These are phyloP conservation scores for Phocides pigmalion DNA, from an alignment of 1,140 invertebrate genomes.

Conservation along the genomic window DNA sequence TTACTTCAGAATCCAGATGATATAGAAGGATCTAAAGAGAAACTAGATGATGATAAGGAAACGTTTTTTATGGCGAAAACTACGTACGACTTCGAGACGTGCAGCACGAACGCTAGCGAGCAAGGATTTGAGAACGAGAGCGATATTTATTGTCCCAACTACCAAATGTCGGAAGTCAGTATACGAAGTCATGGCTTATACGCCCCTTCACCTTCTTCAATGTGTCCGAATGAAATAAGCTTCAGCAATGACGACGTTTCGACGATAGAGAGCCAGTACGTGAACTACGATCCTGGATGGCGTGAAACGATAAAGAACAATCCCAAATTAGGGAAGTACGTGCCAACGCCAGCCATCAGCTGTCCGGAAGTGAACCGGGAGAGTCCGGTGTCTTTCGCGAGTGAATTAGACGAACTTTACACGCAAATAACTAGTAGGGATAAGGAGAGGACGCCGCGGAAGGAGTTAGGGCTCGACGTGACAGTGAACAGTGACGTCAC, in stretches of 20 bases:
- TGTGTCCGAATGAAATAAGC: slow-evolving; percentile 82
- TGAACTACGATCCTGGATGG: slow-evolving; percentile 79
- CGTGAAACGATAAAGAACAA: slow-evolving; percentile 76
- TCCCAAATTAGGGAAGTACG: slow-evolving; percentile 74
- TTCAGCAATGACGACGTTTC: slow-evolving; percentile 81
- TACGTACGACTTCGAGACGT: slow-evolving; percentile 82
- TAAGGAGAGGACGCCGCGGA: slow-evolving; percentile 56
- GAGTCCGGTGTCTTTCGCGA: slow-evolving; percentile 79
- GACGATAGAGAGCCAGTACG: slow-evolving; percentile 77
- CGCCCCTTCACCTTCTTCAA: slow-evolving; percentile 83
- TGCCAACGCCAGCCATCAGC: slow-evolving; percentile 74
- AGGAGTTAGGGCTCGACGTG: slow-evolving; percentile 58
- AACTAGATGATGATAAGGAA: slow-evolving; percentile 70
- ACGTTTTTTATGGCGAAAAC: slow-evolving; percentile 74
- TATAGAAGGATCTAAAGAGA: slow-evolving; percentile 57
- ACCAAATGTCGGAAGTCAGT: slow-evolving; percentile 86
- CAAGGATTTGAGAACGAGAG: slow-evolving; percentile 83
- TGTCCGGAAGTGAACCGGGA: slow-evolving; percentile 76
- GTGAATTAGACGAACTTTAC: slow-evolving; percentile 85
- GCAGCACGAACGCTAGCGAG: slow-evolving; percentile 79
- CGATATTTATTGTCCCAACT: slow-evolving; percentile 85
- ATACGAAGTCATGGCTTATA: slow-evolving; percentile 85
- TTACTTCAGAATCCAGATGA: slow-evolving; percentile 57
- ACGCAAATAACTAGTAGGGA: slow-evolving; percentile 83
- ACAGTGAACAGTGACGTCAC: slow-evolving; percentile 74